These are phyloP conservation scores for Hypolimnas misippus DNA, from an alignment of 2,888 invertebrate species.

Conservation along the genomic window DNA sequence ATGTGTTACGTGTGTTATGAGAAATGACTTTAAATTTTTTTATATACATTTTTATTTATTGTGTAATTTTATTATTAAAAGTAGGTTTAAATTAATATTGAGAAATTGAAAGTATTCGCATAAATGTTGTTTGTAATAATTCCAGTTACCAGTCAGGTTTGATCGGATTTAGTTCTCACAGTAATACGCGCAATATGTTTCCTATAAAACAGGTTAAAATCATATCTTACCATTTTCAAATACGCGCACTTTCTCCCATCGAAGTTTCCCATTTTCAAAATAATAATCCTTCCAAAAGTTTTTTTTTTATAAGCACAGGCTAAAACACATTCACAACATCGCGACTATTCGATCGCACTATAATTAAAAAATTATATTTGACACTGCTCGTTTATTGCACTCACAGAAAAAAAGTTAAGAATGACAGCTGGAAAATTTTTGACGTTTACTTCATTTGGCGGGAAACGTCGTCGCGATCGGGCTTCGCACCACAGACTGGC, in stretches of 20 bases:
- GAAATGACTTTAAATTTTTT: not conserved
- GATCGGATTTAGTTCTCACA: conserved; percentile 4
- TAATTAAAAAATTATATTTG: conserved; percentile 39
- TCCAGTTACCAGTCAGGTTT: conserved; percentile 14
- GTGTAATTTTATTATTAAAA: not conserved
- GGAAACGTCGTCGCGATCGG: conserved; percentile 75
- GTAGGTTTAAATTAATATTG: not conserved
- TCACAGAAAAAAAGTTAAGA: conserved; percentile 57
- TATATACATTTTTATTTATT: not conserved
- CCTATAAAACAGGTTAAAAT: conserved; percentile 29
- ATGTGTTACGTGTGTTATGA: conserved; percentile 24
- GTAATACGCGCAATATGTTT: conserved; percentile 9
- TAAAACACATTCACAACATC: conserved; percentile 74
- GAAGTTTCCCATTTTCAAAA: conserved; percentile 68
- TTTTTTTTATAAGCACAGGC: conserved; percentile 59
- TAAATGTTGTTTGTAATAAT: conserved; percentile 21
- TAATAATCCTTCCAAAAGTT: conserved; percentile 53
- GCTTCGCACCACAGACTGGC: conserved; percentile 78
- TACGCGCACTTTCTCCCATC: conserved; percentile 63
- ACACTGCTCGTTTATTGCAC: conserved; percentile 63
- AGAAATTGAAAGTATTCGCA: conserved; percentile 20
- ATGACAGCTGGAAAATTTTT: conserved; percentile 61
- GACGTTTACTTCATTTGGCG: conserved; percentile 59
- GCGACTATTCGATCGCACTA: conserved; percentile 44
- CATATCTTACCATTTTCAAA: conserved; percentile 73